Evolutionary conservation across 2,888 invertebrate genomes (phyloP).

Genomic region (Lymantria monacha): DNA sequence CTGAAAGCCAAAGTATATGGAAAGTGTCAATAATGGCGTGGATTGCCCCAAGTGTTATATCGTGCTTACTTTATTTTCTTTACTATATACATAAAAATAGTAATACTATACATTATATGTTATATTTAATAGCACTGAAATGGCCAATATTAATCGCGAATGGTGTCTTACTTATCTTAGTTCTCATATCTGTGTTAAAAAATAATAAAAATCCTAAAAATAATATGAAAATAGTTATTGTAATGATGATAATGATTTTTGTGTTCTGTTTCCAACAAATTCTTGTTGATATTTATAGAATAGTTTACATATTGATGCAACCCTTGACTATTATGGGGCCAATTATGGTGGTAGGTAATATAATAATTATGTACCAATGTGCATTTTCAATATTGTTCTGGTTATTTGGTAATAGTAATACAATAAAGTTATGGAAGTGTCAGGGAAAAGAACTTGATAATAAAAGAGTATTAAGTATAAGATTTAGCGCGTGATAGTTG

Average conservation of each 20-base stretch:
- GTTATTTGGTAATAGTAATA: slow-evolving; percentile 65
- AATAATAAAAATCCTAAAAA: slow-evolving; percentile 45
- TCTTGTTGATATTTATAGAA: slow-evolving; percentile 50
- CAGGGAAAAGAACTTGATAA: slow-evolving; percentile 13
- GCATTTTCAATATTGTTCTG: slow-evolving; percentile 62
- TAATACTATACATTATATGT: slow-evolving; percentile 27
- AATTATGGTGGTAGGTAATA: slow-evolving; percentile 30
- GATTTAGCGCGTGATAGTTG: slow-evolving; percentile 14
- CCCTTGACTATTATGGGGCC: slow-evolving; percentile 20
- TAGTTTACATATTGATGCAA: slow-evolving; percentile 37
- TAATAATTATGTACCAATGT: slow-evolving; percentile 59
- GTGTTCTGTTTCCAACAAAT: slow-evolving; percentile 64
- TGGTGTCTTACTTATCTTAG: slow-evolving; percentile 49
- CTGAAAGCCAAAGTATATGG: slow-evolving; percentile 37
- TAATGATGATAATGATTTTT: slow-evolving; percentile 60
- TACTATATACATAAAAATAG: slow-evolving; percentile 20
- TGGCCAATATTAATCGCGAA: slow-evolving; percentile 62
- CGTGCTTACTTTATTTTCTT: slow-evolving; percentile 27
- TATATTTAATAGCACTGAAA: slow-evolving; percentile 51
- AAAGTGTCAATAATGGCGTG: slow-evolving; percentile 52
- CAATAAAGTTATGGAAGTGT: slow-evolving; percentile 56
- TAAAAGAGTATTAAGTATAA: slow-evolving; percentile 12
- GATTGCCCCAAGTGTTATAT: slow-evolving; percentile 43
- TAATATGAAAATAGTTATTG: slow-evolving; percentile 49
- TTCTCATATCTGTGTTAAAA: slow-evolving; percentile 49